phyloP scores from a whole-genome alignment of 2,113 vertebrate genomes.

The Pseudorectes ferrugineus region DNA sequence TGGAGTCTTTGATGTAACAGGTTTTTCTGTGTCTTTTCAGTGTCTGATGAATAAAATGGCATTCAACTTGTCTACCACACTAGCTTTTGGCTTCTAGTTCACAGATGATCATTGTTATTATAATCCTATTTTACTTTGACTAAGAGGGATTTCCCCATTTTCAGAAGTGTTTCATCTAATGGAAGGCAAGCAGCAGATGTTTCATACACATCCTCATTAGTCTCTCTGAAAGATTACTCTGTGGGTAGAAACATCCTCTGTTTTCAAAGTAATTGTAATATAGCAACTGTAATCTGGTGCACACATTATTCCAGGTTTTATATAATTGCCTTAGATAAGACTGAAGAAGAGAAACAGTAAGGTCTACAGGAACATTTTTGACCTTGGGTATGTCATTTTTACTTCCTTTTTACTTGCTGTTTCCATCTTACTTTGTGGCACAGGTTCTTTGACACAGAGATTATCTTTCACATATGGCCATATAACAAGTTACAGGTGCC shows the following conservation, averaged over 20 bases:
- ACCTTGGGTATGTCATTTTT: neutral
- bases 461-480: neutral
- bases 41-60: neutral
- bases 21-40: neutral
- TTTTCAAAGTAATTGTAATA: neutral
- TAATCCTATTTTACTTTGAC: neutral
- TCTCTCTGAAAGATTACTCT: neutral
- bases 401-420: neutral
- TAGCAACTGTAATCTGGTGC: neutral
- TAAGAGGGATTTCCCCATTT: neutral
- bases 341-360: neutral
- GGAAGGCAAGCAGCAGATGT: conserved; percentile 14
- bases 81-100: neutral
- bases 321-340: neutral
- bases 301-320: neutral
- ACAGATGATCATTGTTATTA: neutral
- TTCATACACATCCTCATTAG: neutral
- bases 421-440: neutral
- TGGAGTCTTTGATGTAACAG: neutral
- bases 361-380: neutral
- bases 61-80: neutral
- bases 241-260: neutral
- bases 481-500: neutral
- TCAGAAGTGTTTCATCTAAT: neutral
- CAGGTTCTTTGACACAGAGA: neutral